Conservation (phyloP, 1,140 invertebrate species). For the Ericerus pela region DNA sequence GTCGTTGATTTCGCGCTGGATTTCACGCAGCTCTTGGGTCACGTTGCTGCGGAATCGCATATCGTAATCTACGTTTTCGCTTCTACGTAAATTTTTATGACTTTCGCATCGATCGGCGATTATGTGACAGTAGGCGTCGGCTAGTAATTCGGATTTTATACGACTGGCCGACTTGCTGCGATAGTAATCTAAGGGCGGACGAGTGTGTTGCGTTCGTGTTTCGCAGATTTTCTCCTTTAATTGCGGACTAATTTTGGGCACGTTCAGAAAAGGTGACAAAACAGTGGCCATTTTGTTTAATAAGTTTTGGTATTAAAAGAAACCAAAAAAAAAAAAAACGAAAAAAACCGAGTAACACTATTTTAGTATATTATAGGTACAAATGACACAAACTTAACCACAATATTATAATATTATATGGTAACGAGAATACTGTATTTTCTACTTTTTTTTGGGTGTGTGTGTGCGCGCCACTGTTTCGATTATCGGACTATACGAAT, state of each 20-base stretch:
- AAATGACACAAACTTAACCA: no score
- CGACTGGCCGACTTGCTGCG: constrained; percentile 11
- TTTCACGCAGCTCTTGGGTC: background rate
- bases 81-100: background rate
- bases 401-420: no score
- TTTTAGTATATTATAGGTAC: no score
- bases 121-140: constrained; percentile 16
- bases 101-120: constrained; percentile 1
- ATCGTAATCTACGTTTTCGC: background rate
- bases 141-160: constrained; percentile 17
- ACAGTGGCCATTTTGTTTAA: background rate
- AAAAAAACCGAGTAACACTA: background rate
- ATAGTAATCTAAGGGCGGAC: background rate
- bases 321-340: no score
- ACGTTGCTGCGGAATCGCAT: background rate
- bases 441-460: no score
- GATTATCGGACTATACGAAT: no score
- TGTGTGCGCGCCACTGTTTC: no score
- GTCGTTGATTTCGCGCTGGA: background rate
- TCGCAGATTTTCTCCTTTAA: background rate
- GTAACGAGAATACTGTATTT: no score
- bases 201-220: background rate
- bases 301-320: no score
- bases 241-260: background rate
- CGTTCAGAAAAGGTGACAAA: background rate